Percentiles rank a stretch among this genome's conserved stretches.
Evolutionary conservation across 1,140 invertebrate species (phyloP).

Genomic region (Sycophaga agraensis): DNA sequence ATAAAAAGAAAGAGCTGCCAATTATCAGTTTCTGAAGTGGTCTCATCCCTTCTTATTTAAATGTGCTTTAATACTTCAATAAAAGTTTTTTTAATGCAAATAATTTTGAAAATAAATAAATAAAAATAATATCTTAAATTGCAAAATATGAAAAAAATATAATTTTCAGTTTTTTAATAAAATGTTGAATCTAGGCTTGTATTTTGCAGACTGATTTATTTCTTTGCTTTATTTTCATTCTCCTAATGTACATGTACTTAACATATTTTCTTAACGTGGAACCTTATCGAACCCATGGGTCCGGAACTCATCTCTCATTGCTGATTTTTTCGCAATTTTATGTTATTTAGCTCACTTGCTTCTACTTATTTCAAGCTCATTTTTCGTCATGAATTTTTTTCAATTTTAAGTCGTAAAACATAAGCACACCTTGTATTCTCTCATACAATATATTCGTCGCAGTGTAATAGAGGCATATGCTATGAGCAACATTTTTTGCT

Average conservation of each 20-base stretch:
- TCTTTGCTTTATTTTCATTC: too few species aligned
- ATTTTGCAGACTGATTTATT: conserved; percentile 20
- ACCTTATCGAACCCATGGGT: background rate
- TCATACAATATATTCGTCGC: background rate
- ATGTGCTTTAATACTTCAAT: too few species aligned
- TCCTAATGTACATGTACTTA: conserved; percentile 16
- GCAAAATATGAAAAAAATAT: too few species aligned
- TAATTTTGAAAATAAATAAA: too few species aligned
- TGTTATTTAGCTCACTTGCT: background rate
- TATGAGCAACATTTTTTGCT: background rate
- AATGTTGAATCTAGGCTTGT: too few species aligned
- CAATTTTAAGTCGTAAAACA: background rate
- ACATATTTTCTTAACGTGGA: background rate
- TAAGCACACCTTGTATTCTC: background rate
- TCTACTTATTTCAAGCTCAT: too few species aligned
- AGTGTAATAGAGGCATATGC: conserved; percentile 1
- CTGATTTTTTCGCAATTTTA: background rate
- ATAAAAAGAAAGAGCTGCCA: too few species aligned
- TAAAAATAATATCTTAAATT: too few species aligned
- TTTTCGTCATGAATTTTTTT: too few species aligned
- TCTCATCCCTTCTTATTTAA: background rate
- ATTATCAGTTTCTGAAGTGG: background rate
- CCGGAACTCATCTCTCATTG: background rate
- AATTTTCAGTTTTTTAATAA: too few species aligned
- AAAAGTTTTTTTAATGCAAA: too few species aligned